phyloP scores from a whole-genome alignment of 1,140 invertebrate species.

The Penaeus indicus region DNA sequence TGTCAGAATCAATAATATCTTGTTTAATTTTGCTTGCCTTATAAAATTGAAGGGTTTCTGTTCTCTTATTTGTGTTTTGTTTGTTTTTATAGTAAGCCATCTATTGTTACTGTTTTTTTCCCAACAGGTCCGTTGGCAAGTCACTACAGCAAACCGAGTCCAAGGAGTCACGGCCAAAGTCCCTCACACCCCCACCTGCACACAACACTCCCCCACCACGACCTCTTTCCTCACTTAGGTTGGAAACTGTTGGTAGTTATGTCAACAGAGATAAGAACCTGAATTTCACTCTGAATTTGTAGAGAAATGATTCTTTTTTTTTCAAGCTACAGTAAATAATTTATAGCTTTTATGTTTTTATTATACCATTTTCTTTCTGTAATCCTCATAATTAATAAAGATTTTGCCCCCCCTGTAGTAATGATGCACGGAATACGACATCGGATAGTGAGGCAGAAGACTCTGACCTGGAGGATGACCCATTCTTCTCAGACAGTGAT shows the following conservation, averaged over 20 bases:
- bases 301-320: no score
- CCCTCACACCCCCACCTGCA: slow-evolving; percentile 44
- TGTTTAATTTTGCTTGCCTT: no score
- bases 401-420: background rate
- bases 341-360: no score
- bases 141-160: background rate
- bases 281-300: no score
- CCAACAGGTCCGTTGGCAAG: slow-evolving; percentile 58
- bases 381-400: no score
- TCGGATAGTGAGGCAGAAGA: slow-evolving; percentile 46
- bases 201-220: slow-evolving; percentile 40
- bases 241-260: background rate
- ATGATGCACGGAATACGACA: slow-evolving; percentile 26
- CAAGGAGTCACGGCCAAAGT: slow-evolving; percentile 42
- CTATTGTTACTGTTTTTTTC: background rate
- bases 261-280: no score
- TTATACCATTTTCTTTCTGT: no score
- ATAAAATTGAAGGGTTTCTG: no score
- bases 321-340: no score
- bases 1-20: no score
- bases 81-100: background rate
- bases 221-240: slow-evolving; percentile 37
- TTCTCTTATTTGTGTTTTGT: background rate
- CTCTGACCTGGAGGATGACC: slow-evolving; percentile 68
- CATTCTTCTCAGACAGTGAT: slow-evolving; percentile 67